Base-by-base conservation (phyloP, 1,140 invertebrate species). In the Lerema accius region DNA sequence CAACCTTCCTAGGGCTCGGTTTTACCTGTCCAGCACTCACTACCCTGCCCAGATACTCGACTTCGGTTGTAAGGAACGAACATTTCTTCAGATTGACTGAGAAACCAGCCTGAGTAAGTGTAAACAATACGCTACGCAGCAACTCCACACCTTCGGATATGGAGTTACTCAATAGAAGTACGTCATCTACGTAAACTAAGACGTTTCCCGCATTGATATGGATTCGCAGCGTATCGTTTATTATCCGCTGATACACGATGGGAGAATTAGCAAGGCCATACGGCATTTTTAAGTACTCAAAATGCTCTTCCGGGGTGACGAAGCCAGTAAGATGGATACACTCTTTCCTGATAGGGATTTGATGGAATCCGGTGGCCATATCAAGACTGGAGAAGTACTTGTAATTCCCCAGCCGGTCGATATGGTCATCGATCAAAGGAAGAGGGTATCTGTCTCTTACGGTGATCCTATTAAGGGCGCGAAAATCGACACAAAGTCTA, bases 221-320 rank as follows among this genome's bases (percentile, higher is more conserved):
- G 1, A 10, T 10, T 4, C 61, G 11, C 0, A 90, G 61, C 0
- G 89, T 61, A 1, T 53, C 55, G 17, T 82, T 79, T 32, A 92
- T 87, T 6, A 86, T 67, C 28, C 78, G 59, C 53, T 89, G 78
- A 61, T 92, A 92, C 3, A 78, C 76, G 4, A 73, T 60, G 0
- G 90, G 82, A 0, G 86, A 76, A 9, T 32, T 32, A 7, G 28
- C 9, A 5, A 92, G 63, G 9, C 91, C 91, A 70, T 91, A 92
- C 13, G 87, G 90, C 63, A 91, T 73, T 40, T 71, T 58, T 0
- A 67, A 49, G 56, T 69, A 92, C 66, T 91, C 87, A 58, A 91
- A 92, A 17, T 78, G 78, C 0, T 51, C 70, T 43, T 80, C 78
- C 0, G 73, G 76, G 0, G 80, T 89, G n/a, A 83, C 73, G 50